Base-by-base conservation (phyloP, 2,888 invertebrate species). In the Keiferia lycopersicella region DNA sequence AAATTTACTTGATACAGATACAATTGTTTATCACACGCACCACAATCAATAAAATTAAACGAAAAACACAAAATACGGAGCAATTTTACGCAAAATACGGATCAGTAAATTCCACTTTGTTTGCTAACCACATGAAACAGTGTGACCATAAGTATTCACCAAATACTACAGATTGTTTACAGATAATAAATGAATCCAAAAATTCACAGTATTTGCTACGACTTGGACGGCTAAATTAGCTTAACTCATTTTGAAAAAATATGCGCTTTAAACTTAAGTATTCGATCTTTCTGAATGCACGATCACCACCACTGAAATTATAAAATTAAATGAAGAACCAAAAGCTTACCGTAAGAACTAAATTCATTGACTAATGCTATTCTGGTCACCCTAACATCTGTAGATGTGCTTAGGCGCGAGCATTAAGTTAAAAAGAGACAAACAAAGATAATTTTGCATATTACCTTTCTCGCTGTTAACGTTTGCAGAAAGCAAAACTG, bases 71-170 rank as follows among this genome's bases (percentile, higher is more conserved):
- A 77, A 78, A 76, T 76, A 80, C 75, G 71, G 71, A 64, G 69
- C 76, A 82, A 79, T 86, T 85, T 72, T 68, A 69, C 56, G 68
- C 75, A 77, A 81, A 77, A 79, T 66, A 71, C 30, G 64, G 67
- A 65, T 75, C 76, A 75, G 75, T 78, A 53, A 18, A 77, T 71
- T 78, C 78, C 78, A 74, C 72, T 74, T 83, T 86, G 86, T 87
- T 87, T 86, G 85, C 79, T 82, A 83, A 81, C 78, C 79, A 74
- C 73, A 74, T 67, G 66, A 71, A 74, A 71, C 67, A 73, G 71
- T 77, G 73, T 78, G 62, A 68, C 77, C 74, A 73, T 68, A 65
- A 57, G 26, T 20, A 41, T 22, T 53, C 39, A 22, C 61, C 48
- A 64, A 65, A 69, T 45, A 8, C 62, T 67, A 62, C 60, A 45